phyloP scores from a whole-genome alignment of 2,113 vertebrate genomes.

The Charadrius vociferus region DNA sequence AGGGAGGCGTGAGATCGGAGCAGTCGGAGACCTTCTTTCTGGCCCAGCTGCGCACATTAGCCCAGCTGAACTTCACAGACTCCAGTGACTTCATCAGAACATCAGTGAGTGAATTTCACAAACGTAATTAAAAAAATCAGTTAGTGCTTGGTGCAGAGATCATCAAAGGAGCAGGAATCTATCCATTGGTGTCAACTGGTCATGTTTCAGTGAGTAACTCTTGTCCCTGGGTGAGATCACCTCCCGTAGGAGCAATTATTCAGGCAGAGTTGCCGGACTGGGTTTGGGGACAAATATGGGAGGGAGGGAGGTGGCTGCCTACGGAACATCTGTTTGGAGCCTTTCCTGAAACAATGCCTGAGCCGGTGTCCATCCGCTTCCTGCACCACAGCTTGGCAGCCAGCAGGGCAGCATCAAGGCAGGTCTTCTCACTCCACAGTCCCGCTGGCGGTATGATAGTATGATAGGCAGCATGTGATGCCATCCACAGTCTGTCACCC shows the following conservation, averaged over 20 bases:
- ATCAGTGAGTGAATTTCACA: neutral
- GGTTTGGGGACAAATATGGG: neutral
- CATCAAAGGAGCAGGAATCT: neutral
- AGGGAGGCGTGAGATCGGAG: neutral
- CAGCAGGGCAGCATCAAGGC: neutral
- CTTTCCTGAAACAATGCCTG: neutral
- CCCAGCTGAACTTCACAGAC: neutral
- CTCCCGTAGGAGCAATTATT: fast-evolving
- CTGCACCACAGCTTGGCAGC: neutral
- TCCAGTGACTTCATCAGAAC: neutral
- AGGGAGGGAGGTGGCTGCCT: neutral
- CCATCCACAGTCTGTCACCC: neutral
- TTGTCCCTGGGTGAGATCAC: neutral
- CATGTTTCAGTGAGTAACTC: neutral
- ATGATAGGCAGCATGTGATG: fast-evolving
- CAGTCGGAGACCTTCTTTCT: neutral
- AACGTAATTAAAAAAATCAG: neutral
- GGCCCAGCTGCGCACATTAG: neutral
- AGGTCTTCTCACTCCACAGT: fast-evolving
- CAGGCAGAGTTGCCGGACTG: too few relatives aligned
- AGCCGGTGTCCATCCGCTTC: neutral
- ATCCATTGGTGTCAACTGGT: neutral
- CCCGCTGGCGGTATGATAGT: fast-evolving
- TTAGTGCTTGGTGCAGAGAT: neutral
- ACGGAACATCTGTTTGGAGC: neutral